phyloP scores from a whole-genome alignment of 2,797 vertebrate genomes.

The Phataginus tetradactyla region DNA sequence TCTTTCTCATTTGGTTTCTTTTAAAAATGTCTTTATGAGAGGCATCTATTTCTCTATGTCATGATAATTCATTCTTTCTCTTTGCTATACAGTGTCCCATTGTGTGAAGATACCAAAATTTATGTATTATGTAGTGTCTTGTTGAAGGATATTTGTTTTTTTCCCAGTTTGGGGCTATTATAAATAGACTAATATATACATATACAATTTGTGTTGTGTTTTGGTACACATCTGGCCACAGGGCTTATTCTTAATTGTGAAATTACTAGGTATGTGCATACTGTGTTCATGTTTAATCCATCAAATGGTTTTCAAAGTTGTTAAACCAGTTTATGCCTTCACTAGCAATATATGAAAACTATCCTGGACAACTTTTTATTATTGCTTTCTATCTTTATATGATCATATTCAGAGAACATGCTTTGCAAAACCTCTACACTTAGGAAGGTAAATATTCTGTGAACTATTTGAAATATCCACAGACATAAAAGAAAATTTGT shows the following conservation, averaged over 20 bases:
- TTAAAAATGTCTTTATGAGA: not conserved
- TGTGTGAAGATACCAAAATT: not conserved
- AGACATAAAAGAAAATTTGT: not conserved
- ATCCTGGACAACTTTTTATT: not conserved
- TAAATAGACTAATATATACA: not conserved
- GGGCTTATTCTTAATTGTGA: not conserved
- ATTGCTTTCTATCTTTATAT: not conserved
- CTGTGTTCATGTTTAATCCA: not conserved
- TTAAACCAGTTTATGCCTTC: not conserved
- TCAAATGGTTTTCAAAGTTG: not conserved
- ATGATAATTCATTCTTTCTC: conserved; percentile 5
- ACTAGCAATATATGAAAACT: not conserved
- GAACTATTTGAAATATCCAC: not conserved
- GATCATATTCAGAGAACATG: not conserved
- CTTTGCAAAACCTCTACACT: not conserved
- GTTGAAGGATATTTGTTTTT: not conserved
- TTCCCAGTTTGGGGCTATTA: not conserved
- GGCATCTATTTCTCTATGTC: not conserved
- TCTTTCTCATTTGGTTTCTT: not conserved
- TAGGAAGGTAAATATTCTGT: not conserved
- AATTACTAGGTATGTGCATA: not conserved
- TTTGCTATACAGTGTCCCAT: not conserved
- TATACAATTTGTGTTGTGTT: not conserved
- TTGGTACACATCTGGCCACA: not conserved
- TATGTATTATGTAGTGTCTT: not conserved